Percentiles rank a stretch among this genome's conserved stretches.
phyloP scores from a whole-genome alignment of 1,140 invertebrate species.

The Drosophila aff. region DNA sequence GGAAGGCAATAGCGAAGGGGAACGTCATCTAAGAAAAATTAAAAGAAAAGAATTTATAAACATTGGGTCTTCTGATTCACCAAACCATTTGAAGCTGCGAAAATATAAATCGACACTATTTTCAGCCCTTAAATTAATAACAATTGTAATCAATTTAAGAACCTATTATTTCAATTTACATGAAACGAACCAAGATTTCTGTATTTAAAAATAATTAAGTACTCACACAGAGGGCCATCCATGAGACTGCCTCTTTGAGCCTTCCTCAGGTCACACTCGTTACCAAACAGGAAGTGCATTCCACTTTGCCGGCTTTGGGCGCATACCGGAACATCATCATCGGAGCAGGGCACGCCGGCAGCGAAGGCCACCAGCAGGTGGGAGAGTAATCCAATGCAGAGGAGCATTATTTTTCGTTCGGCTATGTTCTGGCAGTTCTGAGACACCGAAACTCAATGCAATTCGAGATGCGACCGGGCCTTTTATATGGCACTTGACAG shows the following conservation, averaged over 20 bases:
- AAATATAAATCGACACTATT: neutral
- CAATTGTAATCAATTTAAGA: neutral
- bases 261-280: conserved; percentile 69
- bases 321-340: conserved; percentile 67
- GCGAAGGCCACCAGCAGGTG: neutral
- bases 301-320: conserved; percentile 29
- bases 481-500: conserved; percentile 56
- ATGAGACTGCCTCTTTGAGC: conserved; percentile 62
- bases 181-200: neutral
- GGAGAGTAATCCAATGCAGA: conserved; percentile 15
- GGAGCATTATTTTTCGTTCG: conserved; percentile 2
- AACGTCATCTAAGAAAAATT: conserved; percentile 49
- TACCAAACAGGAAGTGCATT: conserved; percentile 68
- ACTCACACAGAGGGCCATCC: conserved; percentile 59
- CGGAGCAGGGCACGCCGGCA: conserved; percentile 34
- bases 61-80: too few species aligned
- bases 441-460: conserved; percentile 61
- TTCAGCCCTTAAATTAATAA: neutral
- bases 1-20: conserved; percentile 55
- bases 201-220: neutral
- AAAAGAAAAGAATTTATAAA: neutral
- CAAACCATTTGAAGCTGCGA: neutral
- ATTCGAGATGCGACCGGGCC: conserved; percentile 36
- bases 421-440: conserved; percentile 46
- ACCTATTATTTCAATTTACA: neutral